Conservation (phyloP, 2,888 invertebrate genomes). For the Cactoblastis cactorum region DNA sequence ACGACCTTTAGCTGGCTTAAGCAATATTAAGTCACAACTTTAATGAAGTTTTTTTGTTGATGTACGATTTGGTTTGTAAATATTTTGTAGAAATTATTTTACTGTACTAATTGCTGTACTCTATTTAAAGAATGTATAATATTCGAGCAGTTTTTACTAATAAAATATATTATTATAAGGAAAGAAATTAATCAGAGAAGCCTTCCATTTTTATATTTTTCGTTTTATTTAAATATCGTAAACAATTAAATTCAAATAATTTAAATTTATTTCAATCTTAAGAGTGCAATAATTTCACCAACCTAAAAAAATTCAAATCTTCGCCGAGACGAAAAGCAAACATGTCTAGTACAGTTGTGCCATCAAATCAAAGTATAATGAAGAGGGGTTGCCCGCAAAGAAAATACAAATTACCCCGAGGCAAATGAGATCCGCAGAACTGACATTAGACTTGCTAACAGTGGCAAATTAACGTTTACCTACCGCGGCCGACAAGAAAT, state of each 20-base stretch:
- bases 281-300: no score
- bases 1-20: constrained; percentile 49
- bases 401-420: constrained; percentile 41
- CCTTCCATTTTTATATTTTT: no score
- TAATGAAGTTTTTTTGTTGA: constrained; percentile 9
- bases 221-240: no score
- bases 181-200: no score
- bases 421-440: constrained; percentile 46
- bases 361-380: constrained; percentile 51
- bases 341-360: constrained; percentile 52
- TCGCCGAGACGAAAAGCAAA: constrained; percentile 29
- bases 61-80: neutral
- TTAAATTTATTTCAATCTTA: no score
- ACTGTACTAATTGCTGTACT: no score
- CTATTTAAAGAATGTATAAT: no score
- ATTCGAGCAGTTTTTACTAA: no score
- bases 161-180: no score
- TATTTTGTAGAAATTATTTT: no score
- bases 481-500: constrained; percentile 14
- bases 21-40: constrained; percentile 37
- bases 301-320: neutral
- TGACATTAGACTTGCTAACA: constrained; percentile 36
- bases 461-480: constrained; percentile 33
- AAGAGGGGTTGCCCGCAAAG: constrained; percentile 36
- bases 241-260: neutral